Base-by-base conservation (phyloP, 1,140 invertebrate genomes). In the Drosophila trapezifrons region DNA sequence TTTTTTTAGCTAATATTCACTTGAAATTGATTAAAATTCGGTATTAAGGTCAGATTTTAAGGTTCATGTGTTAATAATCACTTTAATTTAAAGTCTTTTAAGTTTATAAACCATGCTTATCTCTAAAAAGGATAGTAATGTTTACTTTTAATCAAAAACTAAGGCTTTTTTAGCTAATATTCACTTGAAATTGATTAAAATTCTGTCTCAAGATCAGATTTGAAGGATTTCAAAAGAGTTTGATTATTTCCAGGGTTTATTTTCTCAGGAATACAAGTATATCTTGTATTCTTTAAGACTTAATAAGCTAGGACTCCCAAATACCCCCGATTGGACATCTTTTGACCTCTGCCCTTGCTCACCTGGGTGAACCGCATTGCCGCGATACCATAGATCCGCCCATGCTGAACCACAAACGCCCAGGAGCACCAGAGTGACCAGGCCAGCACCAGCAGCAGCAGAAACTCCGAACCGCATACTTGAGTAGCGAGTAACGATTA, bases 351-450 rank as follows among this genome's bases (percentile, higher is more conserved):
- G 37, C 5, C 3, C 15, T n/a, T 3, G 25, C 73, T 65, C 49
- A 91, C 90, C 90, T 77, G 83, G 76, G 76, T 91, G 80, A 2
- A 90, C 67, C 4, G 90, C 90, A 90, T 89, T 90, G 29, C 71
- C 83, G 7, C 90, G 82, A 54, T 91, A 91, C 29, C 65, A 66
- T 3, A 91, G 35, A 72, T 91, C 90, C 15, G 65, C 78, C 8
- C 45, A 27, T 0, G 42, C 58, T 10, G 46, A 27, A 4, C 49
- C 66, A 8, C 59, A 73, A 29, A 87, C 12, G 27, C 71, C 25
- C 17, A 70, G 40, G 13, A 89, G 42, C 47, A 86, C n/a, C 57
- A 87, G 17, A 29, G 9, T 20, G 15, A 18, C 5, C 45, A 45
- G 49, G 29, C n/a, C 38, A 8, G n/a, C 12, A 15, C 12, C n/a